These are phyloP conservation scores for Drosophila ustulata DNA, from an alignment of 2,888 invertebrate genomes.

Conservation along the genomic window DNA sequence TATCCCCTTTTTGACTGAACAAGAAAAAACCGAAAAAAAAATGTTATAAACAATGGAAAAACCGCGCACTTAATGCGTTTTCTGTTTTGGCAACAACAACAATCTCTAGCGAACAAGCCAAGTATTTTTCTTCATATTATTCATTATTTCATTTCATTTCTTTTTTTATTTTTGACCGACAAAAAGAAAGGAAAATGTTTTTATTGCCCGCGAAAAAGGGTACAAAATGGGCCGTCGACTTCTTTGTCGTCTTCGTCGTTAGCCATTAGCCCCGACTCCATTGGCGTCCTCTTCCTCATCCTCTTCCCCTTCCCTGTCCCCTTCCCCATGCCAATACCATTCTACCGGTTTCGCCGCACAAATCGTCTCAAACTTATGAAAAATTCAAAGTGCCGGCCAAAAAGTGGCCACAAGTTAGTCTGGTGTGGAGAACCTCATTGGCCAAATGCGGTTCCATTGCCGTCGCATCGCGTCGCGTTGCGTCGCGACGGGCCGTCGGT, in stretches of 20 bases:
- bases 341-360: conserved; percentile 19
- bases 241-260: conserved; percentile 54
- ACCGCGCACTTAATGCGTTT: conserved; percentile 83
- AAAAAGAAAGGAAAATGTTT: conserved; percentile 72
- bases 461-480: not conserved
- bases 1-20: conserved; percentile 76
- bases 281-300: not conserved
- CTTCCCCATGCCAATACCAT: not conserved
- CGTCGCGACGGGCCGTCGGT: conserved; percentile 57
- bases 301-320: not conserved
- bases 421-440: conserved; percentile 5
- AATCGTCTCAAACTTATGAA: conserved; percentile 61
- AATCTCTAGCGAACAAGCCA: conserved; percentile 38
- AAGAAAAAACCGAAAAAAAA: conserved; percentile 22
- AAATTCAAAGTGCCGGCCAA: conserved; percentile 57
- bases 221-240: conserved; percentile 63
- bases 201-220: conserved; percentile 79
- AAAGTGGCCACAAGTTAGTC: conserved; percentile 47
- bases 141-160: conserved; percentile 68
- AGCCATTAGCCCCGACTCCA: conserved; percentile 59
- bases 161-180: conserved; percentile 19
- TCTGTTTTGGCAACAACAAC: conserved; percentile 61
- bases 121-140: conserved; percentile 80
- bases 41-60: conserved; percentile 80
- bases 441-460: conserved; percentile 24